Conservation (phyloP, 2,888 invertebrate genomes). For the Schizotus pectinicornis region DNA sequence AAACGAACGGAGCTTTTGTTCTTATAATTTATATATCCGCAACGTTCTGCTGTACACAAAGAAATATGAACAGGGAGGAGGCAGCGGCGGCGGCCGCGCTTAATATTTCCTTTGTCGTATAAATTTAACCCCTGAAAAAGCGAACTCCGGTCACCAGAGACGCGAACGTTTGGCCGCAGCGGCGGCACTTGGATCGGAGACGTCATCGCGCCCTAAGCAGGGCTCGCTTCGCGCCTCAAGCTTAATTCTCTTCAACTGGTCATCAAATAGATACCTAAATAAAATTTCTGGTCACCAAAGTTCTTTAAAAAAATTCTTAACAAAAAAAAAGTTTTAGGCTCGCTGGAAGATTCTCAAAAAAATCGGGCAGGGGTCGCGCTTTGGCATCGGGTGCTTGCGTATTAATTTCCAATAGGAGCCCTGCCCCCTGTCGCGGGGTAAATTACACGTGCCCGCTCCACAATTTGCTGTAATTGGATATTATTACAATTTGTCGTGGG, state of each 20-base stretch:
- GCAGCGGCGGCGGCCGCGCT: slow-evolving; percentile 5
- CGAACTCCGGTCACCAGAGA: slow-evolving; percentile 1
- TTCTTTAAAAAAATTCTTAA: too few relatives aligned
- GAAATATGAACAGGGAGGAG: slow-evolving; percentile 14
- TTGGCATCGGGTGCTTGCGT: slow-evolving; percentile 10
- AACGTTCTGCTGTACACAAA: slow-evolving; percentile 5
- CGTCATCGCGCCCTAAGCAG: too few relatives aligned
- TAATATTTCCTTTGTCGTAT: slow-evolving; percentile 17
- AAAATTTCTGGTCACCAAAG: too few relatives aligned
- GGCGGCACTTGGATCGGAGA: too few relatives aligned
- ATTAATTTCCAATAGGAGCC: slow-evolving; percentile 23
- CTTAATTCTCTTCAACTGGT: too few relatives aligned
- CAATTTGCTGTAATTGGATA: slow-evolving; percentile 27
- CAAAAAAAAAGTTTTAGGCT: too few relatives aligned
- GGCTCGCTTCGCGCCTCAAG: too few relatives aligned
- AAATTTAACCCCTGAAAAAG: too few relatives aligned
- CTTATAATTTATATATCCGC: slow-evolving; percentile 16
- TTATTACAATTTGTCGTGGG: slow-evolving; percentile 24
- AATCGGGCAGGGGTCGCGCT: not conserved
- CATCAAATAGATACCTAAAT: too few relatives aligned
- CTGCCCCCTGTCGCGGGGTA: slow-evolving; percentile 13
- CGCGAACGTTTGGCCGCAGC: not conserved
- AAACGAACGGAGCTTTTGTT: slow-evolving; percentile 11
- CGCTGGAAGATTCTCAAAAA: too few relatives aligned
- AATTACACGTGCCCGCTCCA: slow-evolving; percentile 20